Base-by-base conservation (phyloP, 1,140 invertebrate species). In the Heliothis subflexa region DNA sequence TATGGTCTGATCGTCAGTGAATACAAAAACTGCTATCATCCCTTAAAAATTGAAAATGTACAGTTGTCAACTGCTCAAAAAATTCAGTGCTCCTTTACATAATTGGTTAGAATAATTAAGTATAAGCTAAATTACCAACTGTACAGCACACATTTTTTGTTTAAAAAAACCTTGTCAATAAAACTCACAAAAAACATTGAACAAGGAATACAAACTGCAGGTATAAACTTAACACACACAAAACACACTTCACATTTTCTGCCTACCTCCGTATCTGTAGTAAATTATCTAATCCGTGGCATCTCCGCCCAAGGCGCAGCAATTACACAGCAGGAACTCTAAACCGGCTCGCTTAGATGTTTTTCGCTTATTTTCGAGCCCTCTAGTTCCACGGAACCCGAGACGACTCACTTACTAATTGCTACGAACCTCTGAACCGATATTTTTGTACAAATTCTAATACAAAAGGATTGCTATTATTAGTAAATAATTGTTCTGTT, bases 251-350 rank as follows among this genome's bases (percentile, higher is more conserved):
- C 21, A 25, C 21, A 25, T 21, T 57, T 18, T 28, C 57, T 33
- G 40, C 9, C 21, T 21, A 52, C 13, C 12, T 21, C 28, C 73
- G 1, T 25, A 12, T 74, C 57, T 61, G 7, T n/a, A 11, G 16
- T 18, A 12, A 21, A 40, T 50, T 40, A 16, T 25, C 10, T 68
- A 79, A 10, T 68, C 78, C 59, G 16, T 28, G 78, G 16, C 16
- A 55, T 50, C 57, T 55, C 21, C 54, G 77, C 83, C 76, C 33
- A 64, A 72, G 75, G 83, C 83, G 71, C 70, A 78, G 83, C 83
- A 83, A 83, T 83, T 83, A 83, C 82, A 81, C 50, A 72, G 50
- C 74, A 57, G 80, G 50, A 81, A 81, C 76, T 72, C 78, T 81
- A 84, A 84, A 81, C 83, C 78, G 45, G 28, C 50, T 57, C 49